Percentiles rank a stretch among this genome's conserved stretches.
Evolutionary conservation across 2,888 invertebrate genomes (phyloP).

Genomic region (Eupithecia abbreviata): DNA sequence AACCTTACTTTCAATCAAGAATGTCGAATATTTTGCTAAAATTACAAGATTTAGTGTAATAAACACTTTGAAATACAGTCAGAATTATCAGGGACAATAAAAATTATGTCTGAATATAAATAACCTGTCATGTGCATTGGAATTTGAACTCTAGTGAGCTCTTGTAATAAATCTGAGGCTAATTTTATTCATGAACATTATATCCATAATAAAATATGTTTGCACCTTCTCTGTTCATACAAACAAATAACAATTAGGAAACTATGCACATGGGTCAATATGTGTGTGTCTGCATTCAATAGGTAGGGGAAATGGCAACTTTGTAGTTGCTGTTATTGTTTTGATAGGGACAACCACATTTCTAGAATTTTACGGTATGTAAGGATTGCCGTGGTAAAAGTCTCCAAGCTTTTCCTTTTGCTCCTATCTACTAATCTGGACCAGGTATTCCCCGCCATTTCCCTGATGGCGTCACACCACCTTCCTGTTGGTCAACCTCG

Average conservation of each 20-base stretch:
- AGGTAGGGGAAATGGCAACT: not conserved
- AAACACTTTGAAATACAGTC: not conserved
- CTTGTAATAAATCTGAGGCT: not conserved
- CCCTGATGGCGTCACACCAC: no score
- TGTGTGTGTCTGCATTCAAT: not conserved
- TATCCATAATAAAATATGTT: conserved; percentile 3
- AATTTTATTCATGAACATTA: conserved; percentile 7
- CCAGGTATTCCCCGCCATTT: no score
- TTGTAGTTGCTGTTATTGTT: not conserved
- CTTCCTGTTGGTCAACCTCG: no score
- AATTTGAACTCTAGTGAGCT: not conserved
- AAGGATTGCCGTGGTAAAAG: no score
- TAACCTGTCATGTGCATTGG: conserved; percentile 23
- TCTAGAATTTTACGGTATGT: not conserved
- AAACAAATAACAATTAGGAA: not conserved
- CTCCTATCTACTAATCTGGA: no score
- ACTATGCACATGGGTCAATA: not conserved
- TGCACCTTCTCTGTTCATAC: not conserved
- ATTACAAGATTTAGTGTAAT: conserved; percentile 14
- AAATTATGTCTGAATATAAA: conserved; percentile 14
- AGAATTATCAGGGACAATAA: not conserved
- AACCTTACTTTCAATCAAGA: conserved; percentile 46
- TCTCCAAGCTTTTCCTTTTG: no score
- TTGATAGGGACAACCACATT: not conserved
- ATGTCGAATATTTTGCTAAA: conserved; percentile 14